Evolutionary conservation across 2,113 vertebrate genomes (phyloP), one percentile per base, ranked within the genome.

Genomic region (Oryzias javanicus): DNA sequence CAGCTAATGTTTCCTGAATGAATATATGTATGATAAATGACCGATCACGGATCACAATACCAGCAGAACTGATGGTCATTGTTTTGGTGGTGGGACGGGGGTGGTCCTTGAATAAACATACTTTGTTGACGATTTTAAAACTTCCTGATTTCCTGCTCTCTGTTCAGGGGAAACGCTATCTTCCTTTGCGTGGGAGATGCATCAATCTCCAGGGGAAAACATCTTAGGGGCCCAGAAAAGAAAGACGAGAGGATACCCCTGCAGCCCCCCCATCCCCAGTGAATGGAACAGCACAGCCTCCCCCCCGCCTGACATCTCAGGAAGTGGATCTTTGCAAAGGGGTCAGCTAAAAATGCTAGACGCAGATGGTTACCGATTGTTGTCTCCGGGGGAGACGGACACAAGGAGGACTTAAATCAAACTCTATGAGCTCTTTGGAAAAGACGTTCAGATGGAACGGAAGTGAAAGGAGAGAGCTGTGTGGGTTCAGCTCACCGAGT

Each of bases 321-420:
- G 90, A 91, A 90, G 90, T 88, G 79, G 74, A 78, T 84, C 74
- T 80, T 77, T 83, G 70, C 76, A 74, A 62, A 40, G 3, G 79
- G 83, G 87, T 80, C 76, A 47, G 51, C 54, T 74, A 35, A 35
- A 29, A 12, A 35, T 3, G 35, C 35, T 13, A 35, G 35, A 35
- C 3, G 35, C 67, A 63, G 70, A 57, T 62, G 53, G 20, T 73
- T 64, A 79, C 68, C 70, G 70, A 74, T 74, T 77, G 72, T 67
- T 40, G 22, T 74, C 82, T 83, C 60, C 45, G 50, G 27, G 51
- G 80, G 74, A 73, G 67, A 50, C 74, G 61, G 70, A 69, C 12
- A 64, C 4, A 51, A 60, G 63, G 50, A 70, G 29, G 45, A 18
- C 59, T 57, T 71, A 72, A 60, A 74, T 78, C 61, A 22, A 71